phyloP scores from a whole-genome alignment of 2,888 invertebrate genomes.

The Pheosia gnoma region DNA sequence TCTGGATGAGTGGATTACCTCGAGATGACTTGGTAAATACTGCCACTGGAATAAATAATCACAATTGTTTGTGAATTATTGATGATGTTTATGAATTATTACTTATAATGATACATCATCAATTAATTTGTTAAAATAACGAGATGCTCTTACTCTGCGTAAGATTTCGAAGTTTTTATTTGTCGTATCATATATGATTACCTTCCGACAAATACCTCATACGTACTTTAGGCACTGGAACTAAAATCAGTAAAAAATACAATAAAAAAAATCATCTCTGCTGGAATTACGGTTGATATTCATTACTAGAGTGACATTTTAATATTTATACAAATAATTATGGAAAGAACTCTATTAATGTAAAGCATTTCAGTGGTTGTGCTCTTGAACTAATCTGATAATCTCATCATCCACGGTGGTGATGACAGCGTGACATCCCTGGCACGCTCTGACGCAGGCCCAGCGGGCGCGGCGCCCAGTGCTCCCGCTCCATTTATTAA shows the following conservation, averaged over 20 bases:
- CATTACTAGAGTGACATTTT: too few species aligned
- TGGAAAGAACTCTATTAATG: too few species aligned
- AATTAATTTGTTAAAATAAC: too few species aligned
- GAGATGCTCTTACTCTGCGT: too few species aligned
- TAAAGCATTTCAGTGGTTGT: conserved; percentile 28
- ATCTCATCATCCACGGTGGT: conserved; percentile 37
- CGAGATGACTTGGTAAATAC: conserved; percentile 40
- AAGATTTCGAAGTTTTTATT: too few species aligned
- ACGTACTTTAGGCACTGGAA: too few species aligned
- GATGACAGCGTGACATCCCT: conserved; percentile 42
- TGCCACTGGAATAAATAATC: conserved; percentile 15
- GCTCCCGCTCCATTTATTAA: conserved; percentile 36
- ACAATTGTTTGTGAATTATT: background rate
- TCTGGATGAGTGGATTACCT: conserved; percentile 47
- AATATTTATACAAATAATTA: too few species aligned
- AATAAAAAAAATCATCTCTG: too few species aligned
- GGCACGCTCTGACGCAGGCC: conserved; percentile 41
- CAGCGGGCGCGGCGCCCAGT: conserved; percentile 36
- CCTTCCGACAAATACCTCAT: too few species aligned
- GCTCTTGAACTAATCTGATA: conserved; percentile 24
- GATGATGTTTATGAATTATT: background rate
- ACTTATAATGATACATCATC: background rate
- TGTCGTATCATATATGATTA: too few species aligned
- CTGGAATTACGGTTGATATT: too few species aligned
- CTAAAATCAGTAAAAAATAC: too few species aligned